A percentile compares a stretch with the other conserved stretches of the same genome.
phyloP scores from a whole-genome alignment of 2,113 vertebrate species.

The Anolis sagrei region DNA sequence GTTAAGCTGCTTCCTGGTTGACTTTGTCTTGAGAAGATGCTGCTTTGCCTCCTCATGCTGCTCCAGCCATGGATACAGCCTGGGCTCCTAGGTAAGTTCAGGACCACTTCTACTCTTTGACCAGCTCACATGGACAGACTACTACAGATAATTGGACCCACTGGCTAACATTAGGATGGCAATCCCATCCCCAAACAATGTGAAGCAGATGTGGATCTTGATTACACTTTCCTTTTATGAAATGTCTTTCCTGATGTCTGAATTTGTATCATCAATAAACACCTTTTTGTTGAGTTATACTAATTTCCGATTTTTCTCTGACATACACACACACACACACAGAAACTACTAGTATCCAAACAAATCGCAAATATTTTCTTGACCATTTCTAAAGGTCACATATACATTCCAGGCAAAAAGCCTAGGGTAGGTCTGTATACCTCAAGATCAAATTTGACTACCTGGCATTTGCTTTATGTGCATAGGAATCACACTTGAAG shows the following conservation, averaged over 20 bases:
- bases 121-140: neutral
- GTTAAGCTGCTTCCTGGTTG: too few species aligned
- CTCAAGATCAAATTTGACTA: neutral
- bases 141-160: neutral
- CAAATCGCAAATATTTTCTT: conserved; percentile 5
- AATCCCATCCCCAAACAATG: neutral
- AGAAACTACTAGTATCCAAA: neutral
- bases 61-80: too few species aligned
- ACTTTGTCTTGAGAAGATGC: too few species aligned
- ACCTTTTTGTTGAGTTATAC: neutral
- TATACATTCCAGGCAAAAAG: conserved; percentile 5
- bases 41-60: too few species aligned
- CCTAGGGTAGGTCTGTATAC: neutral
- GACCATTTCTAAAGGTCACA: neutral
- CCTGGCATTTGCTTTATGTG: neutral
- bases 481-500: neutral
- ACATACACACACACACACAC: neutral
- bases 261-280: neutral
- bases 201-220: neutral
- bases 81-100: too few species aligned
- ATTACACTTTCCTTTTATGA: neutral
- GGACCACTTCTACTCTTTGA: neutral
- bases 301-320: neutral
- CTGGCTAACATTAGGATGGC: neutral
- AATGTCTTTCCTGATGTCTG: neutral